Base-by-base conservation (phyloP, 2,888 invertebrate genomes). In the Lordiphosa andalusiaca region DNA sequence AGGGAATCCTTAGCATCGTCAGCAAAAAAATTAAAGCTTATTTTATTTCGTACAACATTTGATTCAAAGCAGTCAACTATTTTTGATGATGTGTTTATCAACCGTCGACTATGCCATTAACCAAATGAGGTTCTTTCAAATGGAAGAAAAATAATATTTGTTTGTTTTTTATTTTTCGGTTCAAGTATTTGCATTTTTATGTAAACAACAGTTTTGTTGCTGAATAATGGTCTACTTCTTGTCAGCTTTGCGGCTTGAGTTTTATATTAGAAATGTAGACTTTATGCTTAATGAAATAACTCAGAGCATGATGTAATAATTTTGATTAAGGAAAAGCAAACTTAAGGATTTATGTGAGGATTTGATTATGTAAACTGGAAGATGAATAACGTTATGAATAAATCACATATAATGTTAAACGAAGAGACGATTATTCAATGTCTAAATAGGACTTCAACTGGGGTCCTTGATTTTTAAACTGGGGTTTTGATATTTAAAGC, bases 231-330 rank as follows among this genome's bases (percentile, higher is more conserved):
- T 42, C 12, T 42, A 12, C 25, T 13, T 36, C 33, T 36, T 7
- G 47, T 36, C 4, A 44, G 25, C 23, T 30, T 30, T 12, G 16
- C 36, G 47, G 10, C 10, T 30, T 30, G 30, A 30, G 9, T 30
- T n/a, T 30, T 7, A 53, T 23, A 55, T 52, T 55, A 68, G 50
- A 67, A 66, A 47, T 70, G 36, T 58, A 48, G 67, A 64, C 54
- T 67, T 67, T 78, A 74, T 77, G 78, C 80, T 75, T 74, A 82
- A 82, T 76, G 62, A 74, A 76, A 82, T 66, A 67, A 67, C 6
- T 44, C 16, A 16, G 33, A 33, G 16, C 33, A 44, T 44, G 44
- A 44, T 44, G 44, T 30, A 30, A 30, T 30, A 30, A 10, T 30
- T 30, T 9, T 30, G 30, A 30, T 30, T 30, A 30, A 10, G 30